Percentiles rank a stretch among this genome's conserved stretches.
phyloP scores from a whole-genome alignment of 2,797 vertebrate species.

The Neomorphus geoffroyi region DNA sequence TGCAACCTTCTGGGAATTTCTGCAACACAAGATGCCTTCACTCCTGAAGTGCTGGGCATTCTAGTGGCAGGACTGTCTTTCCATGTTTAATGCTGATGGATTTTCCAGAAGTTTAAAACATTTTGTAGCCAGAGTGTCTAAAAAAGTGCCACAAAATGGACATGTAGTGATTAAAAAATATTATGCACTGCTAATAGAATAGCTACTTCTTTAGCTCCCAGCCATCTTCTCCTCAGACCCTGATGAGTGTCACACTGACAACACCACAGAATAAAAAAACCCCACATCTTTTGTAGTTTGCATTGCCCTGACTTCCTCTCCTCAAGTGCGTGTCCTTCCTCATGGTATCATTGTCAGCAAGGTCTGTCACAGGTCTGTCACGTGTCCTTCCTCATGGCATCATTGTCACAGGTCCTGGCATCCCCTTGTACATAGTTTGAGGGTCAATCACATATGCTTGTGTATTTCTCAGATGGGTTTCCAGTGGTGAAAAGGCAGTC shows the following conservation, averaged over 20 bases:
- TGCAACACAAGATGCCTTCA: background rate
- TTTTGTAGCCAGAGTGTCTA: background rate
- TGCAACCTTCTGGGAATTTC: background rate
- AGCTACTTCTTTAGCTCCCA: background rate
- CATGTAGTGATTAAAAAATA: background rate
- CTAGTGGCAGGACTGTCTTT: background rate
- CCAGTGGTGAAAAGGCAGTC: background rate
- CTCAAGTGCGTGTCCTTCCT: background rate
- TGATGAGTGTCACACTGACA: background rate
- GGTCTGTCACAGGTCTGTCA: no score
- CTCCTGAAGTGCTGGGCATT: background rate
- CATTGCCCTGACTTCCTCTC: background rate
- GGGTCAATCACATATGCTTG: accelerated
- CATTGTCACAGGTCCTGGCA: background rate
- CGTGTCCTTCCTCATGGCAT: background rate
- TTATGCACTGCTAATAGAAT: background rate
- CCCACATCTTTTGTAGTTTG: background rate
- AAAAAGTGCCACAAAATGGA: background rate
- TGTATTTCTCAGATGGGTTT: background rate
- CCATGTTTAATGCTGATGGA: background rate
- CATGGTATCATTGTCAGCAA: accelerated
- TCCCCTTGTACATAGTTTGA: background rate
- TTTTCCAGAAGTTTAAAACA: background rate
- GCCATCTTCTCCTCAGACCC: background rate
- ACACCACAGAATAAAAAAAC: background rate